Evolutionary conservation across 2,113 vertebrate species (phyloP).

Genomic region (Aspiorhynchus laticeps): DNA sequence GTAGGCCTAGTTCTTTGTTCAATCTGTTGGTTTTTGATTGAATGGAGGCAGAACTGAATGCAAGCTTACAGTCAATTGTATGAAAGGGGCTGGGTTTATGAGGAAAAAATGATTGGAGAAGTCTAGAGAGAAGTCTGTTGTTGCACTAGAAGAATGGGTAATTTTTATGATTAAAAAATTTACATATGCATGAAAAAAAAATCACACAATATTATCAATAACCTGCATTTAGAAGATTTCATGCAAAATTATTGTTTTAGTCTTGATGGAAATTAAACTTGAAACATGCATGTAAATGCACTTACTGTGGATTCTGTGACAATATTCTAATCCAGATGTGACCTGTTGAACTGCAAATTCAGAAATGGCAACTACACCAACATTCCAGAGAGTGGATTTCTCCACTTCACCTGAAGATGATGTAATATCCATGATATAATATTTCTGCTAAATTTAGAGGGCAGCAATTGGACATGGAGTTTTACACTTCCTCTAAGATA

Average conservation of each 20-base stretch:
- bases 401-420: constrained; percentile 9
- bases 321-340: background rate
- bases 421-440: background rate
- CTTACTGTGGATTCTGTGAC: background rate
- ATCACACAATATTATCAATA: background rate
- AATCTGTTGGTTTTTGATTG: background rate
- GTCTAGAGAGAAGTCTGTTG: background rate
- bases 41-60: background rate
- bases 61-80: background rate
- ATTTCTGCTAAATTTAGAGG: constrained; percentile 3
- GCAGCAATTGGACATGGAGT: background rate
- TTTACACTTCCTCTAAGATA: background rate
- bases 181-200: background rate
- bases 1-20: background rate
- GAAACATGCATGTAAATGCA: background rate
- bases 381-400: constrained; percentile 7
- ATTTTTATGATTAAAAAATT: background rate
- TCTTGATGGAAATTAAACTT: background rate
- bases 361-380: background rate
- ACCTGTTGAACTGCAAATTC: background rate
- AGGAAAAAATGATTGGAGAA: background rate
- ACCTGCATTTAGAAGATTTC: background rate
- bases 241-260: background rate
- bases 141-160: background rate
- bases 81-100: background rate